phyloP scores from a whole-genome alignment of 2,113 vertebrate genomes.

The Tachuris rubrigastra region DNA sequence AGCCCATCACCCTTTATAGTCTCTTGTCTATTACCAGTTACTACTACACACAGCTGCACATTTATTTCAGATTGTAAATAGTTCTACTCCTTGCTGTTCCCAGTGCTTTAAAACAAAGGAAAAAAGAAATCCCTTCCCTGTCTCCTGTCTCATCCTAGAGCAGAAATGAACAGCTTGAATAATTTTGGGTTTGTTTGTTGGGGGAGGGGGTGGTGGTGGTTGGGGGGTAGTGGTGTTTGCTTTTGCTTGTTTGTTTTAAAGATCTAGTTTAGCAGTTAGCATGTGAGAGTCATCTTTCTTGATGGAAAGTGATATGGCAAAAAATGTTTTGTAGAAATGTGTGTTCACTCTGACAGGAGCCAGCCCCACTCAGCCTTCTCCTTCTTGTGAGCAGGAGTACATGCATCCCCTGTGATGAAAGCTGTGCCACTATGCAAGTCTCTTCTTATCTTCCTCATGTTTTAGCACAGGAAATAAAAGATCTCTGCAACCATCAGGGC shows the following conservation, averaged over 20 bases:
- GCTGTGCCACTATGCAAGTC: background rate
- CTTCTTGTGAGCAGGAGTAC: background rate
- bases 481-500: background rate
- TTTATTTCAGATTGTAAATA: background rate
- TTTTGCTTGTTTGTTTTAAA: background rate
- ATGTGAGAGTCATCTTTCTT: background rate
- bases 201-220: too few species aligned
- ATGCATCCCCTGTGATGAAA: fast-evolving
- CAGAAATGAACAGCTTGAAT: background rate
- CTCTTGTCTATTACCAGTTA: background rate
- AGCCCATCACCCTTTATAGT: background rate
- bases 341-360: background rate
- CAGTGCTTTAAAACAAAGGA: background rate
- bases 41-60: background rate
- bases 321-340: background rate
- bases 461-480: background rate
- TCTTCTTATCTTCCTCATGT: background rate
- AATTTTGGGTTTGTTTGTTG: background rate
- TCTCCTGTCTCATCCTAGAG: background rate
- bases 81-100: background rate
- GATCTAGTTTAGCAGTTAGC: background rate
- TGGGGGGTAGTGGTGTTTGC: background rate
- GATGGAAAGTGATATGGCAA: background rate
- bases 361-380: fast-evolving
- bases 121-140: background rate